phyloP scores from a whole-genome alignment of 2,113 vertebrate genomes.

The Sebastes fasciatus region DNA sequence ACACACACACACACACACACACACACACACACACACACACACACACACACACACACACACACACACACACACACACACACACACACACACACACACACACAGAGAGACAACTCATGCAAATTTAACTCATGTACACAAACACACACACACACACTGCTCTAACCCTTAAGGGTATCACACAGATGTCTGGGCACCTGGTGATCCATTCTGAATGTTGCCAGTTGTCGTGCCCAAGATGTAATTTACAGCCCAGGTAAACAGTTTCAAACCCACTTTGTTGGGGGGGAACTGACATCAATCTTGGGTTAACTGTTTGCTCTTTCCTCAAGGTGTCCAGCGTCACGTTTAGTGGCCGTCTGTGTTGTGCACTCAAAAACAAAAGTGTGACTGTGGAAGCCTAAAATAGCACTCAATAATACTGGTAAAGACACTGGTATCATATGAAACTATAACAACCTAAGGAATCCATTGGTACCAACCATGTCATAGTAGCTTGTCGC shows the following conservation, averaged over 20 bases:
- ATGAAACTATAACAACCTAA: too few species aligned
- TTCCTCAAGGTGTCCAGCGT: neutral
- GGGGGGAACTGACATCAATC: slow-evolving; percentile 59
- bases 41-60: neutral
- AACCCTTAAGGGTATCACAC: slow-evolving; percentile 67
- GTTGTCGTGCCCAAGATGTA: slow-evolving; percentile 70
- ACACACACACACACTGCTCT: neutral
- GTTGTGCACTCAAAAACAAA: neutral
- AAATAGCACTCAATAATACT: neutral
- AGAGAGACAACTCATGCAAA: neutral
- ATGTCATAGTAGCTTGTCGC: too few species aligned
- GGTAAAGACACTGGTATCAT: too few species aligned
- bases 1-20: neutral
- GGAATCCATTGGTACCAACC: too few species aligned
- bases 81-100: neutral
- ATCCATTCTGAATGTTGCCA: slow-evolving; percentile 70
- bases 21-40: neutral
- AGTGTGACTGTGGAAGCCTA: neutral
- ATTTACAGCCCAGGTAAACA: slow-evolving; percentile 76
- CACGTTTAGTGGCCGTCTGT: slow-evolving; percentile 33
- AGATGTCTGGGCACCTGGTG: slow-evolving; percentile 79
- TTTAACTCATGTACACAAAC: neutral
- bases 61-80: neutral
- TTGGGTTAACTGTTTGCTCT: slow-evolving; percentile 60
- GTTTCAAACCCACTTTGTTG: slow-evolving; percentile 69